Evolutionary conservation across 1,140 invertebrate species (phyloP).

Genomic region (Drosophila sturtevanti): DNA sequence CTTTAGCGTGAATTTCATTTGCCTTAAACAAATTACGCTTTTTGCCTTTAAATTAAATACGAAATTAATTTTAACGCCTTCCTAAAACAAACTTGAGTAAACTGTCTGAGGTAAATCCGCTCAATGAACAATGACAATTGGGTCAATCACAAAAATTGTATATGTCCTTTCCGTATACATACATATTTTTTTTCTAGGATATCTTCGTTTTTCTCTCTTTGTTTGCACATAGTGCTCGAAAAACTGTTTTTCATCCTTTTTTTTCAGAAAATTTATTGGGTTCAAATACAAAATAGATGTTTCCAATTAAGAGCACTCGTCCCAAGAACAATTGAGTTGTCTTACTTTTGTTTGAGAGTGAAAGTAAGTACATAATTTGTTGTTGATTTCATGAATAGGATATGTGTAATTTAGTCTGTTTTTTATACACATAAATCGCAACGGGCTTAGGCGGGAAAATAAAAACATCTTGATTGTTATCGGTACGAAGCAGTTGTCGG

Average conservation of each 20-base stretch:
- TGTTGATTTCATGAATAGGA: constrained; percentile 8
- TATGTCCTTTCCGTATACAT: too few species aligned
- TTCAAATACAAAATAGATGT: too few species aligned
- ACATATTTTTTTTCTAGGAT: too few species aligned
- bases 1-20: constrained; percentile 18
- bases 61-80: constrained; percentile 56
- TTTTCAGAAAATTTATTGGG: too few species aligned
- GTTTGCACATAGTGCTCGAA: too few species aligned
- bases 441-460: constrained; percentile 24
- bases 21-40: constrained; percentile 35
- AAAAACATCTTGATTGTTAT: constrained; percentile 50
- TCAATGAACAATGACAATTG: background rate
- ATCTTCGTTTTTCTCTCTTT: too few species aligned
- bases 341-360: background rate
- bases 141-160: background rate
- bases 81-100: constrained; percentile 18
- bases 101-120: background rate
- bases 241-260: too few species aligned
- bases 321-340: background rate
- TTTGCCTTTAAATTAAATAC: constrained; percentile 54
- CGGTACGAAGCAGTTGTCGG: background rate
- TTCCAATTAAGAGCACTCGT: too few species aligned
- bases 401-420: constrained; percentile 46
- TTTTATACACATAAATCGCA: constrained; percentile 46
- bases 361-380: background rate